Evolutionary conservation across 2,797 vertebrate genomes (phyloP).

Genomic region (Chelonia mydas): DNA sequence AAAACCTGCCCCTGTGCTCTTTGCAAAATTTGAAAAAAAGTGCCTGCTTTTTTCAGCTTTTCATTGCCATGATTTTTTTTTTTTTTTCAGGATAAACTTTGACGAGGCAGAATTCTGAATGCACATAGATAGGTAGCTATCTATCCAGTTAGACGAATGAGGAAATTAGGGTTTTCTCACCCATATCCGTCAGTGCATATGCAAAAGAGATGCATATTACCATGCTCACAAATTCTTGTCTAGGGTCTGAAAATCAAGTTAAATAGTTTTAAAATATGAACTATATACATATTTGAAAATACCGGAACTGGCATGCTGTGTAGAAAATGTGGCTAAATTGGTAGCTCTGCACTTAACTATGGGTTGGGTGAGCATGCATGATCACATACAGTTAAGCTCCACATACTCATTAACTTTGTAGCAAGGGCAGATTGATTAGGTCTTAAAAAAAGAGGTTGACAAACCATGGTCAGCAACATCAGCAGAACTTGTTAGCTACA

Average conservation of each 20-base stretch:
- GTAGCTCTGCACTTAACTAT: no score
- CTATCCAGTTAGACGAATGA: neutral
- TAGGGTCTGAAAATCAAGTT: neutral
- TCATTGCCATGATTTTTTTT: neutral
- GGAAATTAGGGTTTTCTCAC: neutral
- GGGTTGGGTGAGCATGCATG: no score
- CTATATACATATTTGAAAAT: neutral
- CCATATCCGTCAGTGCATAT: neutral
- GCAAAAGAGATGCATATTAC: neutral
- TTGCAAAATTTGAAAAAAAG: neutral
- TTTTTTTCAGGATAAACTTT: neutral
- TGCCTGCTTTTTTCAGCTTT: neutral
- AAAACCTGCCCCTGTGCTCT: neutral
- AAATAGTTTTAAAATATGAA: neutral
- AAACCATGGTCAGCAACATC: neutral
- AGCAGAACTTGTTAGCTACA: neutral
- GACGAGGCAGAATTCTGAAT: neutral
- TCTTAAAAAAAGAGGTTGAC: neutral
- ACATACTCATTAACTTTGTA: neutral
- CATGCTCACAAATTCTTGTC: neutral
- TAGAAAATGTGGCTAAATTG: no score
- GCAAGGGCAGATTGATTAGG: neutral
- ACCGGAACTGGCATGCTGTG: neutral
- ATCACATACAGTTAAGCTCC: no score
- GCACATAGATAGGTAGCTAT: neutral